Base-by-base conservation (phyloP, 53 echinoderm and acorn worm species). In the Paracentrotus lividus region DNA sequence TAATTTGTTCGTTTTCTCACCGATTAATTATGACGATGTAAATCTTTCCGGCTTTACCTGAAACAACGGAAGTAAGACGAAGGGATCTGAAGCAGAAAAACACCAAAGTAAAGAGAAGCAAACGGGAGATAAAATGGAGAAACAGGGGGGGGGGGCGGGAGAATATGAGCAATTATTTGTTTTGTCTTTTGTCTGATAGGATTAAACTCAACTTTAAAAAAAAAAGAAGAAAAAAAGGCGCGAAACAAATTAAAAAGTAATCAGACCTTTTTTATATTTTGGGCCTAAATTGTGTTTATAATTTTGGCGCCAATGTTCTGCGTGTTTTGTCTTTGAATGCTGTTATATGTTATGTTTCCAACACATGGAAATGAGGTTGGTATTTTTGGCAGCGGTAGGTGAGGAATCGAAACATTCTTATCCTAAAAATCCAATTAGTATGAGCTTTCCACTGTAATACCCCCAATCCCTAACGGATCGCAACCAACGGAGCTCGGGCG, bases 371-470 rank as follows among this genome's bases (percentile, higher is more conserved):
- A 24, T 47, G 47, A 12, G 81, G 26, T 81, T 72, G 18, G 72
- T 5, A 32, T 45, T n/a, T 81, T 81, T 47, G 47, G 44, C 56
- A 53, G 86, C 57, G 86, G 86, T 86, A 86, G 86, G 86, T 86
- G 21, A 86, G 56, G 21, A 54, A 72, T 10, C 16, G 64, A 60
- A 59, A 89, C 89, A 89, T 89, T 65, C 65, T 44, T 42, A 2
- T 23, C 65, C 34, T 18, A 14, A 87, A 27, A 89, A 89, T 89
- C 89, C 89, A 89, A 89, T 89, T 89, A 89, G 89, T 12, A 65
- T 14, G 89, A 58, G 89, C 89, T 89, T 89, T 89, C 89, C 64
- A n/a, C 44, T 34, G 89, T 89, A 89, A 60, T 89, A 65, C 89
- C 66, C 43, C n/a, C 89, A 89, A 89, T 89, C 89, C 89, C 33